Base-by-base conservation (phyloP, 2,113 vertebrate species). In the Megaleporinus macrocephalus region DNA sequence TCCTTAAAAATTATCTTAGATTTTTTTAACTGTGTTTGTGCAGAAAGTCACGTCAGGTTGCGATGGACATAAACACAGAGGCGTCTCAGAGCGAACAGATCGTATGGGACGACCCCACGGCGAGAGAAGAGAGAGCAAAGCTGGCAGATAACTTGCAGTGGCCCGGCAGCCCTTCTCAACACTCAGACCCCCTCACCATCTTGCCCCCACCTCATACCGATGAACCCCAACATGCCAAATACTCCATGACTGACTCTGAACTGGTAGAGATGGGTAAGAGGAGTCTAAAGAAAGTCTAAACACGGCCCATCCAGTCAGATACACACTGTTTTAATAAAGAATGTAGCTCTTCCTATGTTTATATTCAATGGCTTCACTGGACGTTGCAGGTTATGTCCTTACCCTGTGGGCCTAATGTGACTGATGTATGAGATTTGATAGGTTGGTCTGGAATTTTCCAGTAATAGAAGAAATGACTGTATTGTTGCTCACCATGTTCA, bases 81-180 rank as follows among this genome's bases (percentile, higher is more conserved):
- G 96, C 96, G 0, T 99, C 98, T 22, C 98, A 99, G 86, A 98
- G 93, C 11, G 98, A 99, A 51, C 98, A 99, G 93, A 99, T 99
- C 18, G 95, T 98, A 41, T 99, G 98, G 98, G 98, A 99, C 0
- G 98, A 99, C 86, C 98, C 98, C 0, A 99, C 98, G 5, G 98
- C 98, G 0, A 92, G 98, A 53, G 96, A 99, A 73, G 98, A 99
- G 91, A 91, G 98, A 84, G 98, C 98, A 22, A 96, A 94, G 86
- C 95, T 99, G 29, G 97, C 96, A 71, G 98, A 97, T 90, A 98
- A 97, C 76, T 59, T 98, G 15, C 97, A 98, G 90, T 99, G 98
- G 98, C 97, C 97, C 0, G 92, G 93, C 0, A 97, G 96, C 88
- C 96, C 96, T 24, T 98, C 97, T 2, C 98, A 98, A 41, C 90